phyloP scores from a whole-genome alignment of 2,797 vertebrate species.

The Amblyraja radiata region DNA sequence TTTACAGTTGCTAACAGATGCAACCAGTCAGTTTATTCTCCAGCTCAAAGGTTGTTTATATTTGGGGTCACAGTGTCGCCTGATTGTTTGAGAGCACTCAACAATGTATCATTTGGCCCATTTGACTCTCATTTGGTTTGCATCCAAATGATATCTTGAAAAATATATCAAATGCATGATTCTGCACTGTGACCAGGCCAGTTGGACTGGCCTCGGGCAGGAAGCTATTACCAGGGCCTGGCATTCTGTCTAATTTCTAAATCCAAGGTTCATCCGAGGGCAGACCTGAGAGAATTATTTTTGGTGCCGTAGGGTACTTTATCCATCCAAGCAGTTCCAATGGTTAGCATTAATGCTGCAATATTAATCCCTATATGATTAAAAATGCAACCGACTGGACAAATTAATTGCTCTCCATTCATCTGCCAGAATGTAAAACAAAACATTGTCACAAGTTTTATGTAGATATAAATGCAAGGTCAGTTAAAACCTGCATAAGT shows the following conservation, averaged over 20 bases:
- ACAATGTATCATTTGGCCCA: constrained; percentile 1
- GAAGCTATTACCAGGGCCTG: not conserved
- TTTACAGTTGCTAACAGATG: not conserved
- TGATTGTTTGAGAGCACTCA: constrained; percentile 14
- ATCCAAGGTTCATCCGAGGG: not conserved
- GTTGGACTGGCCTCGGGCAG: not conserved
- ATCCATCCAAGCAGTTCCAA: not conserved
- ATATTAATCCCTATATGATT: not conserved
- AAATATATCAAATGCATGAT: not conserved
- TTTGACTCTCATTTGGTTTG: not conserved
- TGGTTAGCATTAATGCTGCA: not conserved
- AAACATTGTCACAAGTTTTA: not conserved
- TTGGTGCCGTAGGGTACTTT: not conserved
- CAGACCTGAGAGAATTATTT: not conserved
- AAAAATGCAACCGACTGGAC: not conserved
- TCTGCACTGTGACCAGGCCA: not conserved
- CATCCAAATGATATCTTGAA: constrained; percentile 28
- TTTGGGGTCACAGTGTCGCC: not conserved
- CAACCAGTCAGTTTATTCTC: constrained; percentile 6
- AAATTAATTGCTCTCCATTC: not conserved
- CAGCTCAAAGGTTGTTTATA: constrained; percentile 18
- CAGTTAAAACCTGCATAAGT: not conserved
- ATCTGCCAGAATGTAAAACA: not conserved
- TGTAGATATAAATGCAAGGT: not conserved
- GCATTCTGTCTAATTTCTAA: not conserved